Evolutionary conservation across 2,113 vertebrate genomes (phyloP), one percentile per base, ranked within the genome.

Genomic region (Crotalus viridis): DNA sequence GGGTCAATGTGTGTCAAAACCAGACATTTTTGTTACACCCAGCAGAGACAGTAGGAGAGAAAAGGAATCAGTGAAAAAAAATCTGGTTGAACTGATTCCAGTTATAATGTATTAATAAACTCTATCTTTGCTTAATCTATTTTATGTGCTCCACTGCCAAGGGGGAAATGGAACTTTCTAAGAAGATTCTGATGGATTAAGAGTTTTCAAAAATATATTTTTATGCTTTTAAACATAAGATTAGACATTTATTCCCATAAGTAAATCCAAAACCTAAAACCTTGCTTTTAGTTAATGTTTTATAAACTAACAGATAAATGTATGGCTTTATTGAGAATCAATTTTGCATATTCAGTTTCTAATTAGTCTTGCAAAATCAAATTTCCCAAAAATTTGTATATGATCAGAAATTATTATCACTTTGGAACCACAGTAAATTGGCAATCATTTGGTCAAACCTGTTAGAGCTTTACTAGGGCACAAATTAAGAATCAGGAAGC

Each of bases 21-120:
- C 92, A 96, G 95, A 95, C 96, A 92, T 96, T 96, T 96, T 94
- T 95, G 95, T 95, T 94, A 95, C 95, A 97, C 95, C 96, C 94
- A 52, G 5, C 93, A 88, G 95, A 3, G 85, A n/a, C 1, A 21
- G 26, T 69, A 19, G 51, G 10, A 52, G 89, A 39, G 13, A 57
- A 94, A 92, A 48, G 26, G 21, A 94, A 89, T 43, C 21, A 91
- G 85, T 1, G 89, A 24, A 74, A 92, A 28, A 93, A 94, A 94
- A 92, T 85, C 85, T 92, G 43, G 64, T 94, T 93, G 51, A 93
- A 91, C 94, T 93, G 61, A 90, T 94, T 91, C 90, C 93, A 89
- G 90, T 95, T 86, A 96, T 19, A 93, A 95, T 39, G 91, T 94
- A 92, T 51, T 91, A 13, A 0, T 87, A 93, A 93, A 85, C 2